Evolutionary conservation across 1,140 invertebrate genomes (phyloP).

Genomic region (Drosophila orena): DNA sequence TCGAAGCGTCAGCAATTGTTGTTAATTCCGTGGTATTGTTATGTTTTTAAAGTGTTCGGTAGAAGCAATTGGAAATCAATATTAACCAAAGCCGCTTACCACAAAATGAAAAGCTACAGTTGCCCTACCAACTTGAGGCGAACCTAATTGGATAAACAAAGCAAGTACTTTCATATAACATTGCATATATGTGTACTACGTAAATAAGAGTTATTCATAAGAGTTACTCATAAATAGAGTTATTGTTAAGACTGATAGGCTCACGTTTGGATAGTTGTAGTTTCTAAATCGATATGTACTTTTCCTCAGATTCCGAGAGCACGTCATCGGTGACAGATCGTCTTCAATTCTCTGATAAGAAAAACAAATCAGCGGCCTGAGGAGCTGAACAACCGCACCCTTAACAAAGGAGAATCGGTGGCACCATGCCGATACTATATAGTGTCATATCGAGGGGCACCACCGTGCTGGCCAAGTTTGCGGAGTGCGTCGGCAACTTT

Average conservation of each 20-base stretch:
- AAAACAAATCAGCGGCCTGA: constrained; percentile 11
- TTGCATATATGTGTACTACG: background rate
- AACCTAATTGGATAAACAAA: constrained; percentile 32
- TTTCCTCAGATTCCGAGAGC: constrained; percentile 11
- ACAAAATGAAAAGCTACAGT: constrained; percentile 16
- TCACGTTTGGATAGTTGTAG: background rate
- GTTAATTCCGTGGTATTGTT: constrained; percentile 4
- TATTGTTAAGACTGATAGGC: background rate
- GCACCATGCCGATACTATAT: constrained; percentile 93
- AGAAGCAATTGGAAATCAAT: constrained; percentile 9
- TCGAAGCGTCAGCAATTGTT: constrained; percentile 15
- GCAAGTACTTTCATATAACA: constrained; percentile 4
- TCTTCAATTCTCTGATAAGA: constrained; percentile 29
- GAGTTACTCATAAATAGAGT: constrained; percentile 11
- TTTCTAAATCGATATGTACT: constrained; percentile 4
- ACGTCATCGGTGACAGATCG: constrained; percentile 18
- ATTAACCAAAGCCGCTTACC: background rate
- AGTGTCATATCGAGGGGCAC: constrained; percentile 94
- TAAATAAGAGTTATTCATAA: background rate
- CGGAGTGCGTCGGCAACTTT: constrained; percentile 96
- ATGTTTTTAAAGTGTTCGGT: background rate
- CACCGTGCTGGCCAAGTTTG: constrained; percentile 95
- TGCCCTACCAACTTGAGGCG: background rate
- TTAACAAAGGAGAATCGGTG: constrained; percentile 24
- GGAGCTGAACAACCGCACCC: constrained; percentile 15